A percentile compares a stretch with the other conserved stretches of the same genome.
Conservation (phyloP, 2,113 vertebrate species). For the Accipiter cooperii region DNA sequence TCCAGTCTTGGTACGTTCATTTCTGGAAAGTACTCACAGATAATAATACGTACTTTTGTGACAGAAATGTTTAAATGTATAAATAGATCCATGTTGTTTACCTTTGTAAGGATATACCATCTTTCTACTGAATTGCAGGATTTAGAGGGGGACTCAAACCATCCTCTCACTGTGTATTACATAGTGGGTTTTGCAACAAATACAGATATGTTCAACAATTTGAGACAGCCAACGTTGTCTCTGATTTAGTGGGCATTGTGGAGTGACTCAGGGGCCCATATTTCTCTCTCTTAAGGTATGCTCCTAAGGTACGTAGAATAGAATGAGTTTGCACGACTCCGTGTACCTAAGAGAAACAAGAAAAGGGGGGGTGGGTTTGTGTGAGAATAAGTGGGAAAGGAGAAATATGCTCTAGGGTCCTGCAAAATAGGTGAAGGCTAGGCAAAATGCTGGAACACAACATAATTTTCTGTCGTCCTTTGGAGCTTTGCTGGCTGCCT, state of each 20-base stretch:
- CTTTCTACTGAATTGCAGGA: neutral
- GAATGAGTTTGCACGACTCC: neutral
- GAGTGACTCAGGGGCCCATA: neutral
- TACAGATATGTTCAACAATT: neutral
- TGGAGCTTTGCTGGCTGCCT: neutral
- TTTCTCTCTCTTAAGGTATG: neutral
- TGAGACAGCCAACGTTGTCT: neutral
- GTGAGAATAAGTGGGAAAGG: neutral
- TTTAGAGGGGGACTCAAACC: neutral
- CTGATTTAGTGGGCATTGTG: neutral
- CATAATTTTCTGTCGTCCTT: neutral
- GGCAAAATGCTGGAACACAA: neutral
- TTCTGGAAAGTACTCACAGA: neutral
- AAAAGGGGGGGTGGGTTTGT: neutral
- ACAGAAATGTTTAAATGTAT: neutral
- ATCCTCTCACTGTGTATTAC: neutral
- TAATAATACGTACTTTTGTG: neutral
- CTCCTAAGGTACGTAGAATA: neutral
- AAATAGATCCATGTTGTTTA: neutral
- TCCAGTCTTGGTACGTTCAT: neutral
- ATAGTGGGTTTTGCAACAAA: neutral
- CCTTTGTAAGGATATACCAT: neutral
- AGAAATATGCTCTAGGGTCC: neutral
- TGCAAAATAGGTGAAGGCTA: neutral
- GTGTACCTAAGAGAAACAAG: neutral